Base-by-base conservation (phyloP, 2,888 invertebrate species). In the Periphyllus acericola region DNA sequence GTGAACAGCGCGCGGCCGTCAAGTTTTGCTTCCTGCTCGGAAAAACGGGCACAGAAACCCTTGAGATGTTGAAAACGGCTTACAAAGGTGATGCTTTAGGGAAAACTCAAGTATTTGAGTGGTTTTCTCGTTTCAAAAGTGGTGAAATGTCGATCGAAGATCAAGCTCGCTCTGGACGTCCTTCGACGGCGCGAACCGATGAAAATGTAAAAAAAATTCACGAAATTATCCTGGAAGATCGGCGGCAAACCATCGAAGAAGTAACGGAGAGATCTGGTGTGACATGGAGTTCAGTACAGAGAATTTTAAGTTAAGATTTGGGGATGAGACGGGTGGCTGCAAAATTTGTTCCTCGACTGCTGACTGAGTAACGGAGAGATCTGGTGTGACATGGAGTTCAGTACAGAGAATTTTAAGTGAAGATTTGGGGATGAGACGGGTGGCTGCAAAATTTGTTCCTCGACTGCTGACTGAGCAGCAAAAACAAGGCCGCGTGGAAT, bases 371-470 rank as follows among this genome's bases (percentile, higher is more conserved):
- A 25, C 89, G n/a, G n/a, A n/a, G n/a, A n/a, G n/a, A 84, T 40
- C 75, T 81, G 25, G 74, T 89, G 75, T 83, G 66, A 40, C 75
- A n/a, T 89, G 74, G 66, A 79, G 89, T 76, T 89, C 85, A 5
- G 34, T 34, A 29, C 85, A 84, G 34, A 55, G 34, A 32, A 83
- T 89, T 89, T 85, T 89, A 86, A 72, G 72, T n/a, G 87, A 89
- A 80, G 71, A 83, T 40, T 89, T 89, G 52, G 32, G 74, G 66
- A 89, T 89, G 89, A 89, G 46, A 89, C 85, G 86, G 36, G 82
- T 89, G 32, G 82, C 89, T 85, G 89, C 84, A 66, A 88, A 89
- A 88, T 83, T 89, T 89, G 89, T 89, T 46, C 89, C 82, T 83
- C 80, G 82, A 68, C 81, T 82, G 32, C 76, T 89, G 76, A 85